A percentile compares a stretch with the other conserved stretches of the same genome.
phyloP scores from a whole-genome alignment of 2,113 vertebrate species.

The Gavialis gangeticus region DNA sequence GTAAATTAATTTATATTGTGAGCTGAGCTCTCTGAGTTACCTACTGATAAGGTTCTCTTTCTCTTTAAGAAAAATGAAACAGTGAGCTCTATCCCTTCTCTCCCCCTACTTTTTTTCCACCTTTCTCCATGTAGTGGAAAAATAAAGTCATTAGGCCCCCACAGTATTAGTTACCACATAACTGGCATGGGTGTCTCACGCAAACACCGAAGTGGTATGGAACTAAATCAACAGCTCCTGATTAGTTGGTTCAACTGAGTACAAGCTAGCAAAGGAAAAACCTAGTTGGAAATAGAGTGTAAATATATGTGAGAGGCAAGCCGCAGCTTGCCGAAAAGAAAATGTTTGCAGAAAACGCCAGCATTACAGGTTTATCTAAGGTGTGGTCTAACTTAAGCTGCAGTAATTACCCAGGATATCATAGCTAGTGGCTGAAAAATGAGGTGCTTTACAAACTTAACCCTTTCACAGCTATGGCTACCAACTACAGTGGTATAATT shows the following conservation, averaged over 20 bases:
- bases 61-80: conserved; percentile 29
- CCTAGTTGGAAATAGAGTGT: conserved; percentile 78
- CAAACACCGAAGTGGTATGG: conserved; percentile 69
- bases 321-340: conserved; percentile 89
- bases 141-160: conserved; percentile 6
- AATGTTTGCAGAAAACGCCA: conserved; percentile 92
- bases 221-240: conserved; percentile 82
- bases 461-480: conserved; percentile 62
- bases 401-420: conserved; percentile 89
- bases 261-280: conserved; percentile 82
- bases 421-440: conserved; percentile 80
- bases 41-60: conserved; percentile 10
- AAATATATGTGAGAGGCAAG: conserved; percentile 87
- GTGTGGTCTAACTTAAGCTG: conserved; percentile 92
- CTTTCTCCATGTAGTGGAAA: conserved; percentile 47
- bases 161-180: conserved; percentile 4
- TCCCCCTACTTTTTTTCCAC: neutral
- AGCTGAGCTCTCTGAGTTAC: neutral
- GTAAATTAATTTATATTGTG: rapidly evolving
- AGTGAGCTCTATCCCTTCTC: conserved; percentile 36
- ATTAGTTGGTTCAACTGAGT: conserved; percentile 82
- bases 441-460: conserved; percentile 79
- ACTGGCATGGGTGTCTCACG: conserved; percentile 69
- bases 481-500: conserved; percentile 40
- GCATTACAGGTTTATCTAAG: conserved; percentile 97